Base-by-base conservation (phyloP, 2,797 vertebrate species). In the Coluber constrictor region DNA sequence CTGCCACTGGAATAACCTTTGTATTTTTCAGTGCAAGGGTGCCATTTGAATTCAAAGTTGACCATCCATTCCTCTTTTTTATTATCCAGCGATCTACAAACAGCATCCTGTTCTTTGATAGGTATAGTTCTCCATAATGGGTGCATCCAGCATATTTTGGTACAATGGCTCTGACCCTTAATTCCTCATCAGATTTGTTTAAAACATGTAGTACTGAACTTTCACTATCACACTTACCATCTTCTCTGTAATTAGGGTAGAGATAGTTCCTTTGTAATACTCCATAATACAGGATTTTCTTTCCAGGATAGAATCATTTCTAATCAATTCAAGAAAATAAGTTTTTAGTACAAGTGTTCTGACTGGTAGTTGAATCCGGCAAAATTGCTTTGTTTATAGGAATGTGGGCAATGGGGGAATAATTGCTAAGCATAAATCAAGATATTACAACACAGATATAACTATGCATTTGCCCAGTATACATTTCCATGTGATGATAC, bases 31-130 rank as follows among this genome's bases (percentile, higher is more conserved):
- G 37, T 37, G 37, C 37, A 37, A 37, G 37, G 37, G 1, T 37
- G 37, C 37, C 15, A 8, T 6, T 51, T 5, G 0, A 94, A 94
- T 94, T 98, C 89, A 95, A 94, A 6, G 97, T n/a, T 11, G 95
- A 98, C 60, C 97, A 97, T 51, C 97, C 97, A 1, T 98, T 98
- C 90, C 79, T 98, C 51, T 97, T 98, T 92, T 94, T 97, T 43
- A 98, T 98, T 91, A 97, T 83, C 55, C 94, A 98, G 0, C 13
- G 2, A 70, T 32, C 13, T 70, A 96, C 95, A 15, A 94, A 96
- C 0, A 93, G 20, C 86, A 96, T 98, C n/a, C 95, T 98, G 54
- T 98, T 98, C 87, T 96, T 96, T 0, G 97, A 97, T 63, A 96
- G 94, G 47, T 79, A 96, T 92, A 96, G 86, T 88, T 97, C 93